phyloP scores from a whole-genome alignment of 2,888 invertebrate genomes.

The Drosophila gaucha region DNA sequence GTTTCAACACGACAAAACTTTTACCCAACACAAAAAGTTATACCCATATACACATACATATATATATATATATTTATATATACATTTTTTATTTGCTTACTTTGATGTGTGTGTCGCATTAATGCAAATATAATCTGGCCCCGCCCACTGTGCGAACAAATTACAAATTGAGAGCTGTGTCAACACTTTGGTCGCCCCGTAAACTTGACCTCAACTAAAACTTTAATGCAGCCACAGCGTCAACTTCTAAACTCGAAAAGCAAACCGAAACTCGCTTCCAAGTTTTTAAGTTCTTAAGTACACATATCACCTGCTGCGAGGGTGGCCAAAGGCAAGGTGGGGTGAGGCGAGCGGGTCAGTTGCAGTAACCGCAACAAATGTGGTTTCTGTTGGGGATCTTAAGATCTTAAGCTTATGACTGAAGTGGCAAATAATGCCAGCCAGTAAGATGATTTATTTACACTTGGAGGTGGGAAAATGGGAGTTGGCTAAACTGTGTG shows the following conservation, averaged over 20 bases:
- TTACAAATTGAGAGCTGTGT: slow-evolving; percentile 69
- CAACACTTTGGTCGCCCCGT: slow-evolving; percentile 42
- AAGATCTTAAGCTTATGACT: slow-evolving; percentile 46
- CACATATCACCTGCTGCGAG: slow-evolving; percentile 59
- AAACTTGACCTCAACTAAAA: slow-evolving; percentile 57
- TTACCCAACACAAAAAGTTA: slow-evolving; percentile 28
- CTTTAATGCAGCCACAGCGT: slow-evolving; percentile 63
- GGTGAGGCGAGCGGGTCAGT: not conserved
- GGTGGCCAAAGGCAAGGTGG: no score
- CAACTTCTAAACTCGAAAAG: slow-evolving; percentile 44
- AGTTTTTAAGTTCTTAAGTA: slow-evolving; percentile 70
- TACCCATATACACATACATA: not conserved
- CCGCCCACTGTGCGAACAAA: slow-evolving; percentile 40
- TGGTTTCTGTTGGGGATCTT: slow-evolving; percentile 55
- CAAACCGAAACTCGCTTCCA: slow-evolving; percentile 59
- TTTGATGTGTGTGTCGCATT: slow-evolving; percentile 57
- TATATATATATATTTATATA: not conserved
- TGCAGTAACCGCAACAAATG: slow-evolving; percentile 56
- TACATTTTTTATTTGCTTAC: slow-evolving; percentile 20
- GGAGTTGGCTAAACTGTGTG: no score
- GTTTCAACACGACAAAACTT: slow-evolving; percentile 25
- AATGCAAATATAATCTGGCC: slow-evolving; percentile 65
- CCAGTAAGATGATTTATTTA: slow-evolving; percentile 62
- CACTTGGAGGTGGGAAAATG: slow-evolving; percentile 15
- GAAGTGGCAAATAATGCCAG: slow-evolving; percentile 53